Percentiles rank a stretch among this genome's conserved stretches.
Conservation (phyloP, 2,888 invertebrate species). For the Zeuzera pyrina region DNA sequence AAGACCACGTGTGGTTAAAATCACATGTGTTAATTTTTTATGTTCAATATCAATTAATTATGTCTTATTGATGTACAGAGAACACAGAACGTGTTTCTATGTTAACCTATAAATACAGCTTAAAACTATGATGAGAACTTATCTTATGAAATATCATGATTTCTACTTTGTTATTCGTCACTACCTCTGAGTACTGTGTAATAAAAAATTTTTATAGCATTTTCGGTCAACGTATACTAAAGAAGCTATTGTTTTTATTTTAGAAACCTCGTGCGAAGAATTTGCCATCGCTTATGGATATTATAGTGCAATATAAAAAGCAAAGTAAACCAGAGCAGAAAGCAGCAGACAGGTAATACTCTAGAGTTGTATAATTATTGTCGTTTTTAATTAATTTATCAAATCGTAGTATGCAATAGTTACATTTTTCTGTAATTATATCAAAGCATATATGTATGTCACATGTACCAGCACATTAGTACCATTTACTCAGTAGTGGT, state of each 20-base stretch:
- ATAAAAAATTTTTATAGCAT: background rate
- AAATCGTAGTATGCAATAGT: too few relatives aligned
- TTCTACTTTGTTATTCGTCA: conserved; percentile 13
- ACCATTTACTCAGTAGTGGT: too few relatives aligned
- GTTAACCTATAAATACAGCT: background rate
- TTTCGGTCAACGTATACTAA: background rate
- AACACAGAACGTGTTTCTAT: background rate
- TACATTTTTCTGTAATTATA: too few relatives aligned
- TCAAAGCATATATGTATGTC: too few relatives aligned
- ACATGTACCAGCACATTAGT: too few relatives aligned
- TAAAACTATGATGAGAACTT: background rate
- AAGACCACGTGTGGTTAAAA: conserved; percentile 48
- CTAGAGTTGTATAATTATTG: too few relatives aligned
- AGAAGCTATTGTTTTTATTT: conserved; percentile 2
- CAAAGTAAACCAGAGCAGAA: conserved; percentile 16
- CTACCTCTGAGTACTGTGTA: conserved; percentile 17
- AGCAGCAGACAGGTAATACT: conserved; percentile 23
- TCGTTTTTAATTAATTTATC: too few relatives aligned
- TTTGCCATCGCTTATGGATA: conserved; percentile 75
- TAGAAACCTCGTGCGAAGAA: conserved; percentile 75
- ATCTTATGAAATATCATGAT: background rate
- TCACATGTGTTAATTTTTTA: conserved; percentile 38
- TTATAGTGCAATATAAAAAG: conserved; percentile 72
- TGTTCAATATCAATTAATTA: background rate
- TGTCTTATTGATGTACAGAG: too few relatives aligned